Percentiles rank a stretch among this genome's conserved stretches.
phyloP scores from a whole-genome alignment of 2,888 invertebrate genomes.

The Mayetiola destructor region DNA sequence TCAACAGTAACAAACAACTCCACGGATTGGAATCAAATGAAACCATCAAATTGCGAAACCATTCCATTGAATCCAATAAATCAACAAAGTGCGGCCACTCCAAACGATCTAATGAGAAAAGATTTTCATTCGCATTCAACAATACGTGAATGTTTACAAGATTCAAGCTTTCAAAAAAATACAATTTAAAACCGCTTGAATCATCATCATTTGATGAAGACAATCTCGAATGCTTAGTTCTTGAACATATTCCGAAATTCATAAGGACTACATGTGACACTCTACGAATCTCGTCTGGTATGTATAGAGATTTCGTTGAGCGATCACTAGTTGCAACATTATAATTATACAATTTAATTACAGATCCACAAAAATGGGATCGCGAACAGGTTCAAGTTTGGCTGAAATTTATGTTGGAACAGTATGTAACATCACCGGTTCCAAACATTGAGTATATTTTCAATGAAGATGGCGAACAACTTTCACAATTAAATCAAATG shows the following conservation, averaged over 20 bases:
- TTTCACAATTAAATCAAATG: conserved; percentile 65
- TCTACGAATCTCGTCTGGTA: too few species aligned
- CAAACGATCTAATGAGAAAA: conserved; percentile 24
- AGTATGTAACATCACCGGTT: conserved; percentile 60
- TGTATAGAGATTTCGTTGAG: too few species aligned
- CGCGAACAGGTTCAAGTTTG: conserved; percentile 72
- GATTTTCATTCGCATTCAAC: conserved; percentile 62
- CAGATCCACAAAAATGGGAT: conserved; percentile 84
- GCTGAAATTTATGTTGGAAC: conserved; percentile 75
- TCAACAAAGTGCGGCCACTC: neutral
- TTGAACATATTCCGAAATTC: too few species aligned
- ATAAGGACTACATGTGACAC: too few species aligned
- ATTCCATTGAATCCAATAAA: neutral
- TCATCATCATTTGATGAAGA: too few species aligned
- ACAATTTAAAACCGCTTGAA: conserved; percentile 68
- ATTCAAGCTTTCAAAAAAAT: conserved; percentile 74
- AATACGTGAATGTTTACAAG: conserved; percentile 68
- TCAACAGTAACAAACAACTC: neutral
- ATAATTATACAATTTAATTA: neutral
- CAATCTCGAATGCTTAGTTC: too few species aligned
- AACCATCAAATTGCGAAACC: neutral
- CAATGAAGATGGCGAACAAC: conserved; percentile 61
- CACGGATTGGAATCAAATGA: neutral
- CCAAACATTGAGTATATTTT: conserved; percentile 61
- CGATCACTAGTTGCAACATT: neutral